Percentiles rank a stretch among this genome's conserved stretches.
Evolutionary conservation across 1,140 invertebrate species (phyloP).

Genomic region (honey bee (Apis mellifera)): DNA sequence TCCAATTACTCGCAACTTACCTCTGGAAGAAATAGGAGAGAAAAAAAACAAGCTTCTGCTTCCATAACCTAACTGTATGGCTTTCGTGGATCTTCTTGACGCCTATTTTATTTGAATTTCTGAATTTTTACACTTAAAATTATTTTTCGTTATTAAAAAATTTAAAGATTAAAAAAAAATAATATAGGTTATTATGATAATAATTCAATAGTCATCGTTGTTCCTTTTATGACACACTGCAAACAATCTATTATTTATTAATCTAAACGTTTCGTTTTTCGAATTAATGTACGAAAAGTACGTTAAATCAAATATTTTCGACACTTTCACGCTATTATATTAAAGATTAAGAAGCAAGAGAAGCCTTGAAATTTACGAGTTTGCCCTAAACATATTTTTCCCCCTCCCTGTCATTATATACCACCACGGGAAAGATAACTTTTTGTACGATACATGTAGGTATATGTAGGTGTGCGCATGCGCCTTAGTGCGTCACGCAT

Average conservation of each 20-base stretch:
- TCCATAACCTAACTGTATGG: slow-evolving; percentile 26
- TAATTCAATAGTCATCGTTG: too few relatives aligned
- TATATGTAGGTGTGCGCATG: not conserved
- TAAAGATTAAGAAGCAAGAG: not conserved
- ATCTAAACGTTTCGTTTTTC: not conserved
- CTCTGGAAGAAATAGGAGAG: too few relatives aligned
- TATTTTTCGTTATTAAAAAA: not conserved
- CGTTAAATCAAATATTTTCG: not conserved
- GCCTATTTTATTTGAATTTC: not conserved
- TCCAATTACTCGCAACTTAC: slow-evolving; percentile 33
- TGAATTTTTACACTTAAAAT: not conserved
- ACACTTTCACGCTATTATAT: not conserved
- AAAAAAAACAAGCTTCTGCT: slow-evolving; percentile 24
- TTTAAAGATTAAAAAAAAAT: not conserved
- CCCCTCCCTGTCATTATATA: not conserved
- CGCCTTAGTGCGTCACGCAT: not conserved
- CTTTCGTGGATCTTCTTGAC: slow-evolving; percentile 6
- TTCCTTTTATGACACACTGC: too few relatives aligned
- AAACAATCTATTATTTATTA: not conserved
- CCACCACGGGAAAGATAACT: slow-evolving; percentile 19
- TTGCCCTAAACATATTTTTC: slow-evolving; percentile 13
- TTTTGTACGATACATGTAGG: not conserved
- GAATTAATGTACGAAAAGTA: not conserved
- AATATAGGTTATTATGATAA: too few relatives aligned
- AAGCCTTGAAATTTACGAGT: slow-evolving; percentile 5